Evolutionary conservation across 2,113 vertebrate species (phyloP), one percentile per base, ranked within the genome.

Genomic region (Takifugu bimaculatus): DNA sequence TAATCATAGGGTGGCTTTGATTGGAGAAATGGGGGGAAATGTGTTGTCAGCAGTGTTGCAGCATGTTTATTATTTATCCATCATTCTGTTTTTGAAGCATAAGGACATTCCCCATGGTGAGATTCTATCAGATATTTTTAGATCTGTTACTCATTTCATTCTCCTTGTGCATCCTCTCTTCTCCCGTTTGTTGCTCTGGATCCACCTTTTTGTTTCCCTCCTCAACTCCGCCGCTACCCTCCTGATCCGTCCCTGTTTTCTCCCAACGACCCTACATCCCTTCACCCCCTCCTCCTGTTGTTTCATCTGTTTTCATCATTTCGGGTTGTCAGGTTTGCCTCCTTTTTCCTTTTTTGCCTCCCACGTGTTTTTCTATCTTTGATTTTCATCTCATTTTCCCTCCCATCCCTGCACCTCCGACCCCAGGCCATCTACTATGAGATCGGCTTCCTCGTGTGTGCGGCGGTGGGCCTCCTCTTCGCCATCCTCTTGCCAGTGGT

Each of bases 361-460:
- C 44, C 55, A 12, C 60, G 56, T 26, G 45, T 47, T 56, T 50
- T 44, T 7, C 11, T 26, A 7, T 26, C 49, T 0, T 55, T 13
- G 5, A 54, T 54, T 43, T 51, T 56, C 57, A 49, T 76, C 55
- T 68, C 13, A 28, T 75, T 47, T 62, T 53, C 55, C 60, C 26
- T 66, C 13, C 26, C 29, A 0, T 32, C 56, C 49, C 50, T 29
- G 12, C 15, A 43, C 20, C n/a, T 3, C 45, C 2, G 56, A 73
- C 74, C 61, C 13, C 93, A 99, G 97, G 86, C 91, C 32, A 81
- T 93, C 86, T 90, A 91, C 89, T 98, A 98, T 68, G 95, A 98
- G 83, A 84, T 94, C 0, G 95, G 97, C 77, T 92, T 99, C 77
- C 82, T 97, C 13, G 65, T 96, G 44, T 93, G 92, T 10, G 83